Conservation (phyloP, 2,888 invertebrate genomes). For the Ectropis crepuscularia region DNA sequence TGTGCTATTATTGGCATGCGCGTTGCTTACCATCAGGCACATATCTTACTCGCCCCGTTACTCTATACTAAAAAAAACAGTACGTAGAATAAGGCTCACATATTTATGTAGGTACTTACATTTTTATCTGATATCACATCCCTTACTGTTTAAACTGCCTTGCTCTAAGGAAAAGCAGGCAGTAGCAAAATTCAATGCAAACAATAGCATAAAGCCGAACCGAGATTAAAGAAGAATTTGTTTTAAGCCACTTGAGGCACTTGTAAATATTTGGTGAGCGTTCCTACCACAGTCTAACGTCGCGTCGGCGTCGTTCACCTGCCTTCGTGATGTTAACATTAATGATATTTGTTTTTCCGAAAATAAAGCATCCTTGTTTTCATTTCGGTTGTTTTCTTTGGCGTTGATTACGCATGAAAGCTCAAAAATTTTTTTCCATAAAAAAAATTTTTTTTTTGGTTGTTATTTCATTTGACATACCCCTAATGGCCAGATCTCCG, state of each 20-base stretch:
- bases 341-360: conserved; percentile 66
- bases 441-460: too few species aligned
- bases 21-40: too few species aligned
- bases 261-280: conserved; percentile 82
- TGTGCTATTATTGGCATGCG: too few species aligned
- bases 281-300: conserved; percentile 67
- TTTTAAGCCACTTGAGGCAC: conserved; percentile 80
- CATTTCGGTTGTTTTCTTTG: conserved; percentile 26
- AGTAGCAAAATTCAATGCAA: conserved; percentile 77
- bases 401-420: too few species aligned
- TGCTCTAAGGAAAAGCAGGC: conserved; percentile 56
- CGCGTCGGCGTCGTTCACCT: conserved; percentile 65
- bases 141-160: conserved; percentile 12
- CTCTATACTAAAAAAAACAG: too few species aligned
- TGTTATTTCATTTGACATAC: too few species aligned
- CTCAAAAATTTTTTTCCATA: too few species aligned
- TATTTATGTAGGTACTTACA: too few species aligned
- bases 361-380: conserved; percentile 43
- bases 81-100: too few species aligned
- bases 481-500: too few species aligned
- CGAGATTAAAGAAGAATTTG: conserved; percentile 82
- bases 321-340: conserved; percentile 61
- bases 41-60: too few species aligned
- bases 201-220: conserved; percentile 74
- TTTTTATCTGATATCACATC: background rate